These are phyloP conservation scores for Pyrocoelia pectoralis DNA, from an alignment of 2,888 invertebrate genomes.

Conservation along the genomic window DNA sequence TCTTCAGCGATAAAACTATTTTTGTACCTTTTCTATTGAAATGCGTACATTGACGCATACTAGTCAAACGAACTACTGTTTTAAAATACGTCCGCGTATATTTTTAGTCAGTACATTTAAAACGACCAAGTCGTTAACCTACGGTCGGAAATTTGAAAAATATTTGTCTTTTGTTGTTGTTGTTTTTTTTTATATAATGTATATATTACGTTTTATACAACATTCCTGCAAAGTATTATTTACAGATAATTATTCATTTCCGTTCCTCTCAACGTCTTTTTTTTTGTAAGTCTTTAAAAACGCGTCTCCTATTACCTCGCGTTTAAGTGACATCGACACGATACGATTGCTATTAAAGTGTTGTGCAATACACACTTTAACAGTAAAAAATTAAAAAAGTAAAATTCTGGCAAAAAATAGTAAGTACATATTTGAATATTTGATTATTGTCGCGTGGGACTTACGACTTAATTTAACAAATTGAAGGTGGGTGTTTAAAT, in stretches of 20 bases:
- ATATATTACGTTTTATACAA: conserved; percentile 11
- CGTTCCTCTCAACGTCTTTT: conserved; percentile 9
- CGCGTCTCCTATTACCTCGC: conserved; percentile 16
- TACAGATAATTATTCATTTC: conserved; percentile 26
- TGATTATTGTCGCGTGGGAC: not conserved
- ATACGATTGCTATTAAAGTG: conserved; percentile 19
- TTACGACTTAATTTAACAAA: no score
- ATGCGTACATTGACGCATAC: conserved; percentile 18
- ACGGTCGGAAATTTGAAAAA: conserved; percentile 26
- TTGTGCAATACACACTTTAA: not conserved
- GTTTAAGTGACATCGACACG: conserved; percentile 30
- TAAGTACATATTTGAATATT: not conserved
- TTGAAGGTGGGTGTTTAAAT: no score
- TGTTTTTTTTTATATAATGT: conserved; percentile 14
- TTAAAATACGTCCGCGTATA: conserved; percentile 26
- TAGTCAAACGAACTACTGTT: not conserved
- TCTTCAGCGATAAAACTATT: not conserved
- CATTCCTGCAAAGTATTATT: conserved; percentile 28
- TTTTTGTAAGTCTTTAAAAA: conserved; percentile 3
- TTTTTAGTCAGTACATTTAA: conserved; percentile 44
- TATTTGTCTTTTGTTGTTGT: conserved; percentile 2
- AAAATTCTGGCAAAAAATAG: not conserved
- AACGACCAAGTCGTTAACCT: conserved; percentile 44
- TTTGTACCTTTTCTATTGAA: not conserved
- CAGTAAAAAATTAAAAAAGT: not conserved